Evolutionary conservation across 2,888 invertebrate species (phyloP).

Genomic region (Meandrusa payeni): DNA sequence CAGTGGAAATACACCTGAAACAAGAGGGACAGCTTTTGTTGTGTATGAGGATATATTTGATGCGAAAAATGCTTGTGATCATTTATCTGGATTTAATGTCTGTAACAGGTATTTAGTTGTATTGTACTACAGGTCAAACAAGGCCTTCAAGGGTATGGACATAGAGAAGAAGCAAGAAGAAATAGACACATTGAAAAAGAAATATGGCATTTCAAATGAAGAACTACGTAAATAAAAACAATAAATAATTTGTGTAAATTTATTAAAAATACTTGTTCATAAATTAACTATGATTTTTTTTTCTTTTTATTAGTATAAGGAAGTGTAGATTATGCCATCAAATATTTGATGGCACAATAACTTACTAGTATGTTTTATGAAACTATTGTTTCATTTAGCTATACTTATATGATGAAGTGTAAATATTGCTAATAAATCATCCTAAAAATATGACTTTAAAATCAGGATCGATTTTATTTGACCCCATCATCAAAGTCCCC

Average conservation of each 20-base stretch:
- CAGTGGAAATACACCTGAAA: conserved; percentile 98
- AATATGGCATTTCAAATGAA: conserved; percentile 89
- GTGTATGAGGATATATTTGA: conserved; percentile 99
- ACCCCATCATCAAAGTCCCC: too few relatives aligned
- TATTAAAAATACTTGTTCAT: too few relatives aligned
- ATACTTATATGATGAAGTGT: too few relatives aligned
- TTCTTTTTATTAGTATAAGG: too few relatives aligned
- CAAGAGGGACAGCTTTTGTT: conserved; percentile 99
- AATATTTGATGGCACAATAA: too few relatives aligned
- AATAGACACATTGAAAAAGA: conserved; percentile 95
- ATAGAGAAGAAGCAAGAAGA: conserved; percentile 98
- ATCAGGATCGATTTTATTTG: too few relatives aligned
- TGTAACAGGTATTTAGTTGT: conserved; percentile 99
- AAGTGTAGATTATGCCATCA: too few relatives aligned
- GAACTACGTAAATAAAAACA: conserved; percentile 67
- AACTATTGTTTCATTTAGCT: too few relatives aligned
- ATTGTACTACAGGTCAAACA: conserved; percentile 97
- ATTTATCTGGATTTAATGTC: conserved; percentile 99
- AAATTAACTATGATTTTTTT: too few relatives aligned
- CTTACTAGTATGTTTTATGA: too few relatives aligned
- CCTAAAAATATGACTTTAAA: too few relatives aligned
- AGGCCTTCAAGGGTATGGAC: conserved; percentile 97
- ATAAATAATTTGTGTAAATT: background rate
- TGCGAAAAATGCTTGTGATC: conserved; percentile 99
- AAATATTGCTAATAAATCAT: too few relatives aligned